Conservation (phyloP, 2,888 invertebrate species). For the Phasia obesa region DNA sequence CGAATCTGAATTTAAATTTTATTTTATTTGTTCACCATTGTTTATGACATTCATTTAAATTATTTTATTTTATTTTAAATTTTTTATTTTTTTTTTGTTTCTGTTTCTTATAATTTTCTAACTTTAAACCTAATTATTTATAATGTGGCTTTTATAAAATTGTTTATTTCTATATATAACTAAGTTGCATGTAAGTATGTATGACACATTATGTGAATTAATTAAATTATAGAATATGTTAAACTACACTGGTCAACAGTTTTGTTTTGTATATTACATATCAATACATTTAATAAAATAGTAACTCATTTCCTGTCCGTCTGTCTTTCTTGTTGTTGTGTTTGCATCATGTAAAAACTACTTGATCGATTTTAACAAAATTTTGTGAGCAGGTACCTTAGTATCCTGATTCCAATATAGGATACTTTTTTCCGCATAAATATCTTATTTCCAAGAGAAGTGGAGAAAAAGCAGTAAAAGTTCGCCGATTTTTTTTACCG, state of each 20-base stretch:
- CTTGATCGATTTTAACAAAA: too few relatives aligned
- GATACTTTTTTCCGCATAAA: too few relatives aligned
- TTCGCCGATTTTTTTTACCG: too few relatives aligned
- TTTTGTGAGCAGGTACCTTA: too few relatives aligned
- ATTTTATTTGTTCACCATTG: slow-evolving; percentile 30
- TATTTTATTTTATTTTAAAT: slow-evolving; percentile 21
- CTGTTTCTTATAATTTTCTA: slow-evolving; percentile 62
- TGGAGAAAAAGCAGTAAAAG: too few relatives aligned
- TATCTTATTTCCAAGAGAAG: too few relatives aligned
- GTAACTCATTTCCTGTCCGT: too few relatives aligned
- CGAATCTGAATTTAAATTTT: too few relatives aligned
- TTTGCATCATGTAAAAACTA: too few relatives aligned
- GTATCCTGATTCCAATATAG: too few relatives aligned
- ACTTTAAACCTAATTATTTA: slow-evolving; percentile 55
- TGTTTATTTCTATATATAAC: slow-evolving; percentile 41
- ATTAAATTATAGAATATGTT: slow-evolving; percentile 18
- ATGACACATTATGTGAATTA: slow-evolving; percentile 56
- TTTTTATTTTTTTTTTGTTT: slow-evolving; percentile 60
- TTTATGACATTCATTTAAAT: slow-evolving; percentile 46
- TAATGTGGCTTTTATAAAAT: slow-evolving; percentile 59
- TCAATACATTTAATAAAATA: too few relatives aligned
- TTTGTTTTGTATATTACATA: not conserved
- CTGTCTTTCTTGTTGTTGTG: too few relatives aligned
- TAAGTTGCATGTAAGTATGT: slow-evolving; percentile 66
- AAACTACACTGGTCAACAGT: slow-evolving; percentile 45